Percentiles rank a stretch among this genome's conserved stretches.
These are phyloP conservation scores for Pemphredon lugubris DNA, from an alignment of 2,888 invertebrate genomes.

Conservation along the genomic window DNA sequence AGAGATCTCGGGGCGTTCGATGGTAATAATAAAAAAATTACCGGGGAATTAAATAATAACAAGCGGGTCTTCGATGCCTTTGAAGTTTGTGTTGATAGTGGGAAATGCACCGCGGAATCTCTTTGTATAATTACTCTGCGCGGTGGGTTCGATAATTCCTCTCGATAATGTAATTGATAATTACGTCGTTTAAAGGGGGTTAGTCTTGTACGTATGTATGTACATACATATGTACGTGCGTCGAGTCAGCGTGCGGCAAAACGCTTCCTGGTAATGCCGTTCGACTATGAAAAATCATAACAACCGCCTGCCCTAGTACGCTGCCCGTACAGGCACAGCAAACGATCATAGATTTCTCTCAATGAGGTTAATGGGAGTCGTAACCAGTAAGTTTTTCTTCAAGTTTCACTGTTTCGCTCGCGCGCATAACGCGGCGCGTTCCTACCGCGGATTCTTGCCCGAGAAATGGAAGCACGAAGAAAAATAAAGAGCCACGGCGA, in stretches of 20 bases:
- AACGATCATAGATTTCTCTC: slow-evolving; percentile 52
- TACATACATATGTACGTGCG: too few species aligned
- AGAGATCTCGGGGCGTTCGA: too few species aligned
- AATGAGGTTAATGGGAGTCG: slow-evolving; percentile 63
- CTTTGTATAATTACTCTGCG: too few species aligned
- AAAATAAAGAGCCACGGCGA: too few species aligned
- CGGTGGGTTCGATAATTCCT: too few species aligned
- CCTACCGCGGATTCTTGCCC: not conserved
- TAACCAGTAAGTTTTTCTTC: slow-evolving; percentile 56
- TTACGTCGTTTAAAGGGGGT: too few species aligned
- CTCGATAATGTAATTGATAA: too few species aligned
- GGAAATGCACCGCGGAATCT: too few species aligned
- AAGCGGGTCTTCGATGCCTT: too few species aligned
- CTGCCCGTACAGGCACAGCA: slow-evolving; percentile 1
- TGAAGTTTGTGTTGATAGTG: too few species aligned
- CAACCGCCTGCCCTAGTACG: slow-evolving; percentile 15
- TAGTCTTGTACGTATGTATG: too few species aligned
- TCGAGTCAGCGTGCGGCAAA: not conserved
- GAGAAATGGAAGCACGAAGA: too few species aligned
- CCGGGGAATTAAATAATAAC: not conserved
- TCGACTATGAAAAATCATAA: slow-evolving; percentile 46
- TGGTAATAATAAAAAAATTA: not conserved
- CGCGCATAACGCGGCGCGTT: not conserved
- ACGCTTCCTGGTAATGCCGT: not conserved
- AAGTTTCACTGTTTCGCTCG: slow-evolving; percentile 55